phyloP scores from a whole-genome alignment of 2,888 invertebrate genomes.

The Dynastes tityus region DNA sequence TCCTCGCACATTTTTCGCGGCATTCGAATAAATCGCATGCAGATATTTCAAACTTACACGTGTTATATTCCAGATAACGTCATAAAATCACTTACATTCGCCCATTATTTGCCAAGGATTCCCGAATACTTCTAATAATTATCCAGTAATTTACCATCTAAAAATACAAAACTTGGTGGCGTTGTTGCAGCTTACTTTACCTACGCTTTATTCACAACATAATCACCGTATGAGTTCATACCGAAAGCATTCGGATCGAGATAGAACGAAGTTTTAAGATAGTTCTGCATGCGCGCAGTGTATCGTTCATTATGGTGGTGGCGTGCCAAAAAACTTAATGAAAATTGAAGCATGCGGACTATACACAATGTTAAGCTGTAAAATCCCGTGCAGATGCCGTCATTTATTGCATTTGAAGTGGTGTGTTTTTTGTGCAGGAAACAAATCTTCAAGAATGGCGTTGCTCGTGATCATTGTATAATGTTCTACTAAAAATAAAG shows the following conservation, averaged over 20 bases:
- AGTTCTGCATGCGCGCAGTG: background rate
- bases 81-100: background rate
- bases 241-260: background rate
- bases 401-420: conserved; percentile 2
- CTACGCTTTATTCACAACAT: too few species aligned
- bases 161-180: background rate
- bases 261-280: background rate
- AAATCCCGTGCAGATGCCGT: background rate
- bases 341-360: background rate
- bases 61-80: background rate
- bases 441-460: background rate
- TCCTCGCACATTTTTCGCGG: background rate
- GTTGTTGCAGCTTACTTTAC: too few species aligned
- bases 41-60: background rate
- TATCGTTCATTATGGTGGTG: background rate
- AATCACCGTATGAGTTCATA: conserved; percentile 4
- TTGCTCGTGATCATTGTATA: background rate
- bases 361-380: background rate
- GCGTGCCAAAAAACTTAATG: background rate
- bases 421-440: background rate
- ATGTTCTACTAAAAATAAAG: too few species aligned
- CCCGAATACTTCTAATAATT: background rate
- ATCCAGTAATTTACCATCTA: background rate
- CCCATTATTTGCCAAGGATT: background rate
- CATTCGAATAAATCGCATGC: background rate